A percentile compares a stretch with the other conserved stretches of the same genome.
Evolutionary conservation across 2,797 vertebrate genomes (phyloP).

Genomic region (Tinamus major): DNA sequence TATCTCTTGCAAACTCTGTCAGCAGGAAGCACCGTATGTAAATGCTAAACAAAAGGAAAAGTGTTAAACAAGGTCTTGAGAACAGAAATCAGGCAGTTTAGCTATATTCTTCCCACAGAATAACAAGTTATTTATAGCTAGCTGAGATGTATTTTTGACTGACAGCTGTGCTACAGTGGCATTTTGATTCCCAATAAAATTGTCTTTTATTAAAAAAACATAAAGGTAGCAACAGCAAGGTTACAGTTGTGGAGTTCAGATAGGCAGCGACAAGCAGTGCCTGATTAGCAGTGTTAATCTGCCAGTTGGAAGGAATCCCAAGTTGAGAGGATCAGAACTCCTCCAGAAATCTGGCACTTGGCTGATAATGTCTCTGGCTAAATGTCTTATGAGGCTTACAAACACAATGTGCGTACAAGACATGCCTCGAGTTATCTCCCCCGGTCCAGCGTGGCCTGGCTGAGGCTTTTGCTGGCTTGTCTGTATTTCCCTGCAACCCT

Average conservation of each 20-base stretch:
- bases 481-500: slow-evolving; percentile 33
- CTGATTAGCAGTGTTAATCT: slow-evolving; percentile 68
- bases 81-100: neutral
- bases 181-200: slow-evolving; percentile 40
- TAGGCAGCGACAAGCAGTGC: slow-evolving; percentile 52
- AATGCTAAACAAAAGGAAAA: slow-evolving; percentile 1
- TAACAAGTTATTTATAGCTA: slow-evolving; percentile 44
- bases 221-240: slow-evolving; percentile 66
- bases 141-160: slow-evolving; percentile 43
- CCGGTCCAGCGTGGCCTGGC: slow-evolving; percentile 36
- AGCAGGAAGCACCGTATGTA: neutral
- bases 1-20: neutral
- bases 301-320: slow-evolving; percentile 66
- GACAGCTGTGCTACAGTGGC: slow-evolving; percentile 46
- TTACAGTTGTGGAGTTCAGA: slow-evolving; percentile 43
- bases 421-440: slow-evolving; percentile 36
- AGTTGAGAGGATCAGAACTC: slow-evolving; percentile 56
- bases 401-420: neutral
- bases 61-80: neutral
- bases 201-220: slow-evolving; percentile 75
- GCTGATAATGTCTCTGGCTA: slow-evolving; percentile 65
- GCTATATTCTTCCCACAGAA: neutral
- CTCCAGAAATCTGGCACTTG: slow-evolving; percentile 59
- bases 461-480: slow-evolving; percentile 57
- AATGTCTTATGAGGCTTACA: slow-evolving; percentile 38